A percentile compares a stretch with the other conserved stretches of the same genome.
Evolutionary conservation across 2,113 vertebrate species (phyloP).

Genomic region (Symphodus melops): DNA sequence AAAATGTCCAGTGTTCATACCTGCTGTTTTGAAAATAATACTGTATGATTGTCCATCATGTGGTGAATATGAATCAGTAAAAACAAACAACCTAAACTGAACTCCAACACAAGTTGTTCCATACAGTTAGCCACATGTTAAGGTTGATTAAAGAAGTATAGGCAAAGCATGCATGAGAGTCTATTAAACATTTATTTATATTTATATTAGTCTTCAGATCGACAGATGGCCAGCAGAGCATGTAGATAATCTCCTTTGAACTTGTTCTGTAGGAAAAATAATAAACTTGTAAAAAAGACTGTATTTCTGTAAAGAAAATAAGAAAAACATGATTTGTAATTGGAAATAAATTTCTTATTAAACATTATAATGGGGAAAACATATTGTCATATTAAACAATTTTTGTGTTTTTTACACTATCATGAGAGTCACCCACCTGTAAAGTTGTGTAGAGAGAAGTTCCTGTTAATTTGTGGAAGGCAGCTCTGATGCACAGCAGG

Average conservation of each 20-base stretch:
- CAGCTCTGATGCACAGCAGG: slow-evolving; percentile 74
- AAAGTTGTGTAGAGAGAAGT: slow-evolving; percentile 77
- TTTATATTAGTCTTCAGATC: slow-evolving; percentile 73
- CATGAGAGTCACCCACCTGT: slow-evolving; percentile 61
- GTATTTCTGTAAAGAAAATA: background rate
- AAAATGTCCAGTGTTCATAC: no score
- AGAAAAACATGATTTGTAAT: background rate
- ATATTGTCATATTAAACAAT: background rate
- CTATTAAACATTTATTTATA: background rate
- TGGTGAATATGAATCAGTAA: background rate
- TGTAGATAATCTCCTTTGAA: slow-evolving; percentile 75
- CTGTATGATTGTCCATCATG: no score
- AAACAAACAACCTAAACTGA: background rate
- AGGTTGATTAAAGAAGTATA: background rate
- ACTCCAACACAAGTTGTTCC: background rate
- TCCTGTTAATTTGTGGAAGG: slow-evolving; percentile 71
- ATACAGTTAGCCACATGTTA: background rate
- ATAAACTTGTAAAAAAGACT: background rate
- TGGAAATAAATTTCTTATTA: background rate
- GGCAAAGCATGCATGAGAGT: background rate
- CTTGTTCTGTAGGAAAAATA: slow-evolving; percentile 63
- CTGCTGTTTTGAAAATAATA: no score
- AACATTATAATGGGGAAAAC: background rate
- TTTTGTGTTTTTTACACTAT: background rate
- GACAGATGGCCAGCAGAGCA: slow-evolving; percentile 77